Base-by-base conservation (phyloP, 2,888 invertebrate species). In the Notocelia uddmanniana region DNA sequence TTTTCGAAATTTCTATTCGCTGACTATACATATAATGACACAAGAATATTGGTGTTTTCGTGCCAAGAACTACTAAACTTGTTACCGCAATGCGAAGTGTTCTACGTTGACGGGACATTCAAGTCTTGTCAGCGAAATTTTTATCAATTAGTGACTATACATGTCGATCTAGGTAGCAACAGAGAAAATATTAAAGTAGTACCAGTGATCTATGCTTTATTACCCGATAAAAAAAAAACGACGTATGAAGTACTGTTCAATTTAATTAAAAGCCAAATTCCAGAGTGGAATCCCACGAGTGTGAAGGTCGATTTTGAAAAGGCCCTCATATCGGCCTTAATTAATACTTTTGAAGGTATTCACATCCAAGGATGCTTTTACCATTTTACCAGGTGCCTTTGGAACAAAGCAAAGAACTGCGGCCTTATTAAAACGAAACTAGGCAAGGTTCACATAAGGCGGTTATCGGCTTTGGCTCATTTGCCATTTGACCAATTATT, bases 131-230 rank as follows among this genome's bases (percentile, higher is more conserved):
- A 67, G 21, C 41, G 45, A 45, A 67, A 67, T 23, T 57, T 67
- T 41, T 67, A 67, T 31, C 57, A 67, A 54, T 37, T 67, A 11
- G 45, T 67, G 34, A 67, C 66, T 21, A 41, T 67, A 15, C 66
- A 67, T 31, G 45, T 54, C 21, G 66, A 67, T 57, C 45, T 57
- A 9, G 66, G 66, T n/a, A 67, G 66, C 37, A 45, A 57, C 23
- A 52, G 66, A 67, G 45, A 67, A 57, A 41, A 45, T 31, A 41
- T 67, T 10, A 67, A 67, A 67, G 66, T 67, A 11, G 57, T 55
- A 21, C 66, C 66, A 37, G 54, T 66, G 37, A 37, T 66, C 41
- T 50, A 50, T 52, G 52, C 50, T 18, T 50, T 63, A 21, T 9
- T 54, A 54, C 31, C 57, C 0, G n/a, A 57, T 18, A 57, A 34